Evolutionary conservation across 2,113 vertebrate genomes (phyloP).

Genomic region (Polyodon spathula): DNA sequence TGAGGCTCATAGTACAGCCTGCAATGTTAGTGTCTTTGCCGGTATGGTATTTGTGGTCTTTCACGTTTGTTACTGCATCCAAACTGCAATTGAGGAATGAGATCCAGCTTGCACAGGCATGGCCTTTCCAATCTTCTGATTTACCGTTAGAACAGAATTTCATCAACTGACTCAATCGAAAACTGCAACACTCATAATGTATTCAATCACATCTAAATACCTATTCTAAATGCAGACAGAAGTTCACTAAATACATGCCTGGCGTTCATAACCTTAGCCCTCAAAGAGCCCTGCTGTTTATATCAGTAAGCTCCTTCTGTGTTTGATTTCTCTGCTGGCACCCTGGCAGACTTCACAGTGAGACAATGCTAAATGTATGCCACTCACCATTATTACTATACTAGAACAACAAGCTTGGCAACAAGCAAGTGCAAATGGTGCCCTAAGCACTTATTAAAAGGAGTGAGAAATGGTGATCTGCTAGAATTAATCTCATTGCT

Average conservation of each 20-base stretch:
- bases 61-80: background rate
- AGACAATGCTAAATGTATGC: conserved; percentile 15
- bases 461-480: conserved; percentile 9
- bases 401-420: conserved; percentile 9
- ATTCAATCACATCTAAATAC: too few relatives aligned
- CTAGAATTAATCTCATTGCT: conserved; percentile 6
- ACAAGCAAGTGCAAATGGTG: conserved; percentile 17
- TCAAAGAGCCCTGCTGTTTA: too few relatives aligned
- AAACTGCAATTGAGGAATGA: background rate
- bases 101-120: background rate
- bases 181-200: too few relatives aligned
- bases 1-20: background rate
- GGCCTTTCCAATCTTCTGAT: background rate
- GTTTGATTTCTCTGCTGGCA: conserved; percentile 16
- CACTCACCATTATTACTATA: conserved; percentile 19
- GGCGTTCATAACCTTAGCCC: too few relatives aligned
- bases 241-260: too few relatives aligned
- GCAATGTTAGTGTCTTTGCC: background rate
- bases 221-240: too few relatives aligned
- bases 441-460: conserved; percentile 7
- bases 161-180: too few relatives aligned
- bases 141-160: too few relatives aligned
- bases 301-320: too few relatives aligned
- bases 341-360: conserved; percentile 15
- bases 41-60: background rate